Base-by-base conservation (phyloP, 2,888 invertebrate genomes). In the Cheiracanthium punctorium region DNA sequence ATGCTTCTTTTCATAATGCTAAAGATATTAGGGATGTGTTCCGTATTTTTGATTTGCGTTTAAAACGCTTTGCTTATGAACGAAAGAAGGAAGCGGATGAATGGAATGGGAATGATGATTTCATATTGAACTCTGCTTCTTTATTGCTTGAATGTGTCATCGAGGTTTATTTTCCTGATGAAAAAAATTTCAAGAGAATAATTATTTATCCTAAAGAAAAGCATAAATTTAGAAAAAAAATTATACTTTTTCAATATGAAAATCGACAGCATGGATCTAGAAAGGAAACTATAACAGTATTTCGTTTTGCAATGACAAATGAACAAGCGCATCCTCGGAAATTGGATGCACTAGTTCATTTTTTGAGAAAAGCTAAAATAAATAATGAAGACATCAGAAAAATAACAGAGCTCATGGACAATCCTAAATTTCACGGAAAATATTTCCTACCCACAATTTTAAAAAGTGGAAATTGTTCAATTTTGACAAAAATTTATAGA, bases 101-200 rank as follows among this genome's bases (percentile, higher is more conserved):
- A 5, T 69, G 73, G 73, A n/a, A n/a, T n/a, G n/a, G n/a, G n/a
- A 12, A 32, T n/a, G 32, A 81, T 33, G 8, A 33, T 1, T 52
- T 33, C 0, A 81, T 67, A 41, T 28, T 81, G 17, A 32, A 67
- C n/a, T 73, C 80, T 29, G 67, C 69, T 37, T 20, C 80, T 0
- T 8, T 48, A 28, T 43, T 81, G 29, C 80, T 81, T 0, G 20
- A 74, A 33, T 81, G 73, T 24, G 28, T 14, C 1, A 58, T 81
- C 24, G 14, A 29, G 7, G 48, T 81, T 14, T 52, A 52, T 33
- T 32, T 65, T 29, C 33, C 24, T 1, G 32, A 81, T 52, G 30
- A 29, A 24, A 29, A n/a, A 1, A 32, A 37, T 52, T 30, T 33
- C 8, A 0, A 10, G 48, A 52, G 14, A 32, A 32, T 17, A 30